Base-by-base conservation (phyloP, 2,113 vertebrate species). In the Toxotes chatareus region DNA sequence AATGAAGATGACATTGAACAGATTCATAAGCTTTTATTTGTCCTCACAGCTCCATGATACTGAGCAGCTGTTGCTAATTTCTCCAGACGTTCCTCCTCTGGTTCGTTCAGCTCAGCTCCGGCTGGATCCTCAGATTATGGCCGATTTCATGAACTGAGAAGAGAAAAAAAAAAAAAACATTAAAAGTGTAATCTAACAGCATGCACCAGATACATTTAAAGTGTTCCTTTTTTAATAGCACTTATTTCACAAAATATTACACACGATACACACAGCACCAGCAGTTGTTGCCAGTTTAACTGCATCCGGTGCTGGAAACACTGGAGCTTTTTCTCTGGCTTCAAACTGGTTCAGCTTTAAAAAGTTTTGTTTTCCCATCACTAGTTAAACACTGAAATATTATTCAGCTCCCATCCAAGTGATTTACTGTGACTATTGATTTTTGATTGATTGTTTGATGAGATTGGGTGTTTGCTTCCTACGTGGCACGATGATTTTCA, bases 71-170 rank as follows among this genome's bases (percentile, higher is more conserved):
- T 13, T 16, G 0, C 23, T 11, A 4, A 27, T 46, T 44, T 31
- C n/a, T 17, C 14, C 14, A 46, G 5, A 19, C 8, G 19, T 32
- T 16, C 3, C 42, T 57, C 4, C 34, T 42, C 5, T 13, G 38
- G 4, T 40, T 19, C 40, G 8, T 23, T 34, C 56, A 31, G 71
- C 38, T 66, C 49, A 5, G 69, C 49, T 66, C 32, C 60, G 11
- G 23, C 14, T 31, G 19, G 44, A 4, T 73, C 65, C 31, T 93
- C 89, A 93, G 63, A 92, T 55, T 51, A 92, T 67, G n/a, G 83
- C 86, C 12, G 91, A 82, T 34, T 79, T 89, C 57, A 93, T 64
- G 86, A 93, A 93, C 92, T 93, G 83, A 46, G 82, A 91, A 63
- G 34, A 38, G 51, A 79, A 21, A 73, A 57, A 60, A 27, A 32